Base-by-base conservation (phyloP, 2,888 invertebrate species). In the Apamea anceps region DNA sequence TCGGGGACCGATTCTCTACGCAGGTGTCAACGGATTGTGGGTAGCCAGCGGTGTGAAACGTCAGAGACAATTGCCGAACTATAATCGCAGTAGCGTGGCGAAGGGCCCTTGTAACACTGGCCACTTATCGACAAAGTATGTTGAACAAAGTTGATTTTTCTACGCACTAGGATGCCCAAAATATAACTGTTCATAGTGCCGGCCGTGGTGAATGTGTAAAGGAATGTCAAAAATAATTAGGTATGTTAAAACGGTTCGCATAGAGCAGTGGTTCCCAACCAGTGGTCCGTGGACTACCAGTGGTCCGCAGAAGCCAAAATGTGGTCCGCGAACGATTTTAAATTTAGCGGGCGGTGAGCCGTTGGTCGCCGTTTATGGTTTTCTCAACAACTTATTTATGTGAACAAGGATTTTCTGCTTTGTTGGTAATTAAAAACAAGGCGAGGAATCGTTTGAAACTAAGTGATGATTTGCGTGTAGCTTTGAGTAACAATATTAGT, bases 1-100 rank as follows among this genome's bases (percentile, higher is more conserved):
- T 88, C 87, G 84, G 74, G 78, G 79, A 67, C 73, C 85, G 79
- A 88, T 91, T 90, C 75, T 77, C 48, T 74, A 85, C 77, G 86
- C 90, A 89, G 88, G 89, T 91, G 88, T 84, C 68, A 77, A 81
- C 37, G 37, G 79, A 85, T 87, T 88, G 85, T 81, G 75, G 62
- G 65, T 12, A 79, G 70, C 15, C 80, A 85, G 75, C 75, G 85
- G 74, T 60, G 84, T 84, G 88, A 70, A 82, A 85, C 86, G 82
- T 48, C 62, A 70, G 67, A 82, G 77, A 80, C 87, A 87, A 85
- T 85, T 77, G 82, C 48, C 70, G 74, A 85, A 88, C 81, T 71
- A n/a, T 18, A 80, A 81, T 82, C 79, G 81, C 73, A 62, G 74
- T 66, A 70, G 71, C 75, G 74, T 66, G 48, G 76, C 71, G 74